phyloP scores from a whole-genome alignment of 2,113 vertebrate genomes.

The Phylloscopus trochiloides region DNA sequence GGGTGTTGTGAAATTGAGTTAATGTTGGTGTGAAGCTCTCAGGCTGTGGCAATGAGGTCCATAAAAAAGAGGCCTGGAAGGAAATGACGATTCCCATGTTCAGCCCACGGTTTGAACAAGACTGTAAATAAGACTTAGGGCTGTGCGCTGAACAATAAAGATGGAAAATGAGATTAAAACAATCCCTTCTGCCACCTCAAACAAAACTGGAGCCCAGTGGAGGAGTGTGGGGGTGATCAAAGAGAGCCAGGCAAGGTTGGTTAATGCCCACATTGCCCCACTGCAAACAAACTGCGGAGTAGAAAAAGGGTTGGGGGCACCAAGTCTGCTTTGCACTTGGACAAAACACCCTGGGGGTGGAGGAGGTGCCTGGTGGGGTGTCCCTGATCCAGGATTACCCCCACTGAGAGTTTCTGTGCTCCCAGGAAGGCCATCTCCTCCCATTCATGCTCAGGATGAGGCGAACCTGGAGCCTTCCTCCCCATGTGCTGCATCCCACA shows the following conservation, averaged over 20 bases:
- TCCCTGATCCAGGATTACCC: neutral
- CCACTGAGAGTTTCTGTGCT: neutral
- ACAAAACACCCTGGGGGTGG: neutral
- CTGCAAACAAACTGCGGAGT: neutral
- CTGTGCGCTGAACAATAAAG: neutral
- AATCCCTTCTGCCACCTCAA: neutral
- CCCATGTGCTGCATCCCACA: fast-evolving
- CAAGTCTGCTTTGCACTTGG: fast-evolving
- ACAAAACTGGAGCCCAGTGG: neutral
- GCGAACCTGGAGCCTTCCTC: neutral
- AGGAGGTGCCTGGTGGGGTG: neutral
- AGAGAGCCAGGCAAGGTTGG: neutral
- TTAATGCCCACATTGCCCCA: neutral
- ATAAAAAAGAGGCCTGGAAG: neutral
- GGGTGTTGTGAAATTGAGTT: neutral
- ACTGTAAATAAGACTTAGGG: neutral
- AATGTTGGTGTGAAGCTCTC: neutral
- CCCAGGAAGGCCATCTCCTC: neutral
- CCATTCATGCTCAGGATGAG: neutral
- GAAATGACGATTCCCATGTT: neutral
- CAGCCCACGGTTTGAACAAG: neutral
- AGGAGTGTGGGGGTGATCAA: neutral
- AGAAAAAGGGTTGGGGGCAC: neutral
- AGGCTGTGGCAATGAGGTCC: neutral
- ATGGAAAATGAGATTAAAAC: neutral